Conservation (phyloP, 2,888 invertebrate species). For the Apodemia hepburni region DNA sequence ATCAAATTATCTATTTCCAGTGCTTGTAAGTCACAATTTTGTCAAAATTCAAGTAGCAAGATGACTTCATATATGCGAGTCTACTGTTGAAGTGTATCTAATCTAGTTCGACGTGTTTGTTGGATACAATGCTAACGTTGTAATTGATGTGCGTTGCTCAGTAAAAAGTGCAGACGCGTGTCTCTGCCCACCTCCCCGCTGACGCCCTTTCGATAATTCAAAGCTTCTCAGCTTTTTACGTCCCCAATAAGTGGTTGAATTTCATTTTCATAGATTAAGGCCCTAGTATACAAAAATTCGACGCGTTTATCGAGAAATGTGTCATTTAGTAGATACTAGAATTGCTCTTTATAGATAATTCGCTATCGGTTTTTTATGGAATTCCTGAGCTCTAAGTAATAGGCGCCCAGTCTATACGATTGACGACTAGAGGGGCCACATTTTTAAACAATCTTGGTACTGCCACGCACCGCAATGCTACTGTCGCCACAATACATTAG, state of each 20-base stretch:
- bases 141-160: not conserved
- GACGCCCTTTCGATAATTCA: conserved; percentile 12
- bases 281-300: conserved; percentile 3
- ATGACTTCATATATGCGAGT: too few species aligned
- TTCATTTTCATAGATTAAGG: conserved; percentile 14
- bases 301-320: conserved; percentile 12
- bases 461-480: not conserved
- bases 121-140: not conserved
- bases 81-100: not conserved
- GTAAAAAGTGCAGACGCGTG: not conserved
- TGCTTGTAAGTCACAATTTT: too few species aligned
- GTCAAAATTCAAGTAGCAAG: too few species aligned
- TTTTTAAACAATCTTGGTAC: not conserved
- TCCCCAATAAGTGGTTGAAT: conserved; percentile 12
- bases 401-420: not conserved
- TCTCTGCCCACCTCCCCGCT: not conserved
- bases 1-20: too few species aligned
- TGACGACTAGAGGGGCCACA: not conserved
- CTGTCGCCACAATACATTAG: not conserved
- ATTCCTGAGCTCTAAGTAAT: not conserved
- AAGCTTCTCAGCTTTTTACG: conserved; percentile 11
- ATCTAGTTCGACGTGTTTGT: not conserved
- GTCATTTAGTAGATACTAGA: conserved; percentile 13
- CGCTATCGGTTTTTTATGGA: conserved; percentile 13
- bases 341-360: conserved; percentile 14